phyloP scores from a whole-genome alignment of 2,113 vertebrate species.

The Andinoacara biseriatus region DNA sequence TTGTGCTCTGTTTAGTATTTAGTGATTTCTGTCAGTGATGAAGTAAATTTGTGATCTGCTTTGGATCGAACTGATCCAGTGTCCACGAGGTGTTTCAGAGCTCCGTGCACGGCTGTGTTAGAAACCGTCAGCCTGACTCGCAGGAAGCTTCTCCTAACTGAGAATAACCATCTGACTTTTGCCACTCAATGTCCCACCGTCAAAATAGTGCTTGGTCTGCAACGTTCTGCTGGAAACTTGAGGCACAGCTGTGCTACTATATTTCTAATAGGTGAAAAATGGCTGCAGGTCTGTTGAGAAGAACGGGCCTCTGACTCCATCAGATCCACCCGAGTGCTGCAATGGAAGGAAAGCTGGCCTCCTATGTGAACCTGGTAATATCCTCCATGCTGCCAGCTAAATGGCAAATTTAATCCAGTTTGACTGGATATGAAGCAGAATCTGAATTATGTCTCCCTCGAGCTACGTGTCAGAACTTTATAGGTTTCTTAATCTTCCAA shows the following conservation, averaged over 20 bases:
- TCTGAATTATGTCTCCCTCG: no score
- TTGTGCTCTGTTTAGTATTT: fast-evolving
- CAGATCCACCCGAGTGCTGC: background rate
- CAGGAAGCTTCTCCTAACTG: background rate
- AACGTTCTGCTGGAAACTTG: background rate
- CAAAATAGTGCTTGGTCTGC: background rate
- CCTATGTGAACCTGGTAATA: background rate
- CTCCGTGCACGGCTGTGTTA: no score
- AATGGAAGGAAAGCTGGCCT: background rate
- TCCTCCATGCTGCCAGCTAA: background rate
- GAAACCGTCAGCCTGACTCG: background rate
- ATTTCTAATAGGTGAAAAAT: background rate
- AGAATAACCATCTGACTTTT: background rate
- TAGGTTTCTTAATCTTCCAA: no score
- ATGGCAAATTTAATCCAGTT: background rate
- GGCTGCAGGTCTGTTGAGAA: background rate
- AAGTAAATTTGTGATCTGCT: background rate
- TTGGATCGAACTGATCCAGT: background rate
- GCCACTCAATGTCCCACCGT: background rate
- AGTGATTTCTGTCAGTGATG: background rate
- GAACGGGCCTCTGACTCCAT: background rate
- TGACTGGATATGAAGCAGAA: background rate
- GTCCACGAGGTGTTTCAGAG: background rate
- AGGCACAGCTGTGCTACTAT: background rate
- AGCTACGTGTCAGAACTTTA: no score